A percentile compares a stretch with the other conserved stretches of the same genome.
These are phyloP conservation scores for Anthopleura sola DNA, from an alignment of 64 coral and sea anemone species.

Conservation along the genomic window DNA sequence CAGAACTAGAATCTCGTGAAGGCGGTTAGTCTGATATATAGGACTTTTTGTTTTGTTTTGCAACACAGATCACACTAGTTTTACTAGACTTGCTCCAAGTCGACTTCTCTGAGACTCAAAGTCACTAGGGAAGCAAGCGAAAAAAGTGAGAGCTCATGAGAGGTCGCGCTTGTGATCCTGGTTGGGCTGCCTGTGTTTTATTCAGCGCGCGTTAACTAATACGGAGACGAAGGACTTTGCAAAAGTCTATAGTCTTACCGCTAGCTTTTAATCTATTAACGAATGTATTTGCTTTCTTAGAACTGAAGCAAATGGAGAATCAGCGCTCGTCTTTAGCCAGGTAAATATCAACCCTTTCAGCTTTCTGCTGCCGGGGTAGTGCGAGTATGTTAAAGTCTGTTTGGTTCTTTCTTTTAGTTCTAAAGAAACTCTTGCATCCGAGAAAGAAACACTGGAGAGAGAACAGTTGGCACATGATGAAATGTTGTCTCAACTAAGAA, in stretches of 20 bases:
- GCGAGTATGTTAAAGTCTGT: not conserved
- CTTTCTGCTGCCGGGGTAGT: not conserved
- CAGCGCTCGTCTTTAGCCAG: not conserved
- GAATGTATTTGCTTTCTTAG: not conserved
- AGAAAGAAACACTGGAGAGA: conserved; percentile 19
- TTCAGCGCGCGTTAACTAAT: too few relatives aligned
- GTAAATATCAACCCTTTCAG: not conserved
- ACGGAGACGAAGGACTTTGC: too few relatives aligned
- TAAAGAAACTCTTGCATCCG: conserved; percentile 3
- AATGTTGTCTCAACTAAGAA: not conserved
- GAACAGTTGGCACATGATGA: not conserved
- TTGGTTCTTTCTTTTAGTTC: not conserved
- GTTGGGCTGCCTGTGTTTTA: too few relatives aligned
- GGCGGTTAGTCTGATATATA: not conserved
- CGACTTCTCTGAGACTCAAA: too few relatives aligned
- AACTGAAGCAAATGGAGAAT: not conserved
- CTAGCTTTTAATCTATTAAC: not conserved
- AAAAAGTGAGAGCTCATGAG: too few relatives aligned
- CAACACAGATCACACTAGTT: too few relatives aligned
- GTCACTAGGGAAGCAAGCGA: too few relatives aligned
- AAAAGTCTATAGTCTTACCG: not conserved
- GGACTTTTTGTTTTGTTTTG: not conserved
- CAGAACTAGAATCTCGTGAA: not conserved
- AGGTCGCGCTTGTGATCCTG: too few relatives aligned
- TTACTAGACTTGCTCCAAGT: too few relatives aligned